These are phyloP conservation scores for Microplitis demolitor DNA, from an alignment of 1,140 invertebrate species.

Conservation along the genomic window DNA sequence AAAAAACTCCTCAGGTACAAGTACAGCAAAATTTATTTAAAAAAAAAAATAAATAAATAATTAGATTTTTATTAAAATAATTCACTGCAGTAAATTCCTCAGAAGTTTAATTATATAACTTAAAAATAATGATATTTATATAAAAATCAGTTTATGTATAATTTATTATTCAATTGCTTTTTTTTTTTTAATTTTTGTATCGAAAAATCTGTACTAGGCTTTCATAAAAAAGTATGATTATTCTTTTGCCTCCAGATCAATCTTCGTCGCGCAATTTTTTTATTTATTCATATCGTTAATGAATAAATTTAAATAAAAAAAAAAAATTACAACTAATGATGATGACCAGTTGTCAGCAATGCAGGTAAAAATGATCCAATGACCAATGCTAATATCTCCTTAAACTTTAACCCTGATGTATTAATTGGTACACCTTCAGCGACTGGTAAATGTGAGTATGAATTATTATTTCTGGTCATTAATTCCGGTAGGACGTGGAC, in stretches of 20 bases:
- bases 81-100: too few species aligned
- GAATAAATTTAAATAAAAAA: background rate
- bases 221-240: background rate
- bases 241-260: background rate
- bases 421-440: conserved; percentile 55
- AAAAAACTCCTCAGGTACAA: conserved; percentile 29
- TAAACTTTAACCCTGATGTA: conserved; percentile 70
- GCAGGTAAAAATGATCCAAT: conserved; percentile 85
- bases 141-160: background rate
- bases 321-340: conserved; percentile 72
- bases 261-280: too few species aligned
- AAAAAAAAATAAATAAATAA: background rate
- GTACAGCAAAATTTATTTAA: conserved; percentile 14
- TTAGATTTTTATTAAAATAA: background rate
- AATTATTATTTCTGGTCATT: conserved; percentile 63
- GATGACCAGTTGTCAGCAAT: conserved; percentile 88
- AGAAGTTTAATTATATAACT: too few species aligned
- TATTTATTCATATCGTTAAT: background rate
- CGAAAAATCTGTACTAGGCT: background rate
- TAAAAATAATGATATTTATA: background rate
- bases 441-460: conserved; percentile 61
- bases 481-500: conserved; percentile 97
- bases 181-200: background rate
- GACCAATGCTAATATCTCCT: conserved; percentile 83
- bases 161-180: background rate